Conservation (phyloP, 2,888 invertebrate genomes). For the Philereme transversata region DNA sequence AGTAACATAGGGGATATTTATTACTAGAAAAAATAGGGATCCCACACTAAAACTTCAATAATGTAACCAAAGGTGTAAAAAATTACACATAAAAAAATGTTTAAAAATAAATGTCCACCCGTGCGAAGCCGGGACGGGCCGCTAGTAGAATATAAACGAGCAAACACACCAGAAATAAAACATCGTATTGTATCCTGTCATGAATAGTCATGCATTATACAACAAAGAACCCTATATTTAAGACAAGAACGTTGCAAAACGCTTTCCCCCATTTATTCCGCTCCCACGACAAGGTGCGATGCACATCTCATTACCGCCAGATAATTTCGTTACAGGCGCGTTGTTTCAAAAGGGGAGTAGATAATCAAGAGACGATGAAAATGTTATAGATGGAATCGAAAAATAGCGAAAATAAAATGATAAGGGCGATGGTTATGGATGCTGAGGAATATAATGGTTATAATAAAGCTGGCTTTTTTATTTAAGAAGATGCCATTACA, state of each 20-base stretch:
- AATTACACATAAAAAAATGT: too few relatives aligned
- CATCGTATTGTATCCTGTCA: too few relatives aligned
- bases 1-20: too few relatives aligned
- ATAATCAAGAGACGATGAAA: conserved; percentile 29
- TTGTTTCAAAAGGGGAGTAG: conserved; percentile 26
- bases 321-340: conserved; percentile 27
- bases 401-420: neutral
- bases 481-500: neutral
- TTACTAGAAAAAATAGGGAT: too few relatives aligned
- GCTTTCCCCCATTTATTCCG: conserved; percentile 4
- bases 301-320: conserved; percentile 25
- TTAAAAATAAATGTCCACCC: too few relatives aligned
- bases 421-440: conserved; percentile 12
- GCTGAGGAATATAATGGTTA: neutral
- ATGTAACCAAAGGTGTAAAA: too few relatives aligned
- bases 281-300: conserved; percentile 20
- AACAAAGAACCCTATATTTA: neutral
- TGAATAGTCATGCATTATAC: neutral
- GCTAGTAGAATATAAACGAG: too few relatives aligned
- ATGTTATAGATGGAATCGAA: conserved; percentile 17
- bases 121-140: too few relatives aligned
- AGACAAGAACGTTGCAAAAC: conserved; percentile 9
- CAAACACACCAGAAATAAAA: too few relatives aligned
- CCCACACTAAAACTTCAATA: too few relatives aligned
- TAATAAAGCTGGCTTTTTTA: neutral